phyloP scores from a whole-genome alignment of 2,113 vertebrate species.

The Toxotes jaculatrix region DNA sequence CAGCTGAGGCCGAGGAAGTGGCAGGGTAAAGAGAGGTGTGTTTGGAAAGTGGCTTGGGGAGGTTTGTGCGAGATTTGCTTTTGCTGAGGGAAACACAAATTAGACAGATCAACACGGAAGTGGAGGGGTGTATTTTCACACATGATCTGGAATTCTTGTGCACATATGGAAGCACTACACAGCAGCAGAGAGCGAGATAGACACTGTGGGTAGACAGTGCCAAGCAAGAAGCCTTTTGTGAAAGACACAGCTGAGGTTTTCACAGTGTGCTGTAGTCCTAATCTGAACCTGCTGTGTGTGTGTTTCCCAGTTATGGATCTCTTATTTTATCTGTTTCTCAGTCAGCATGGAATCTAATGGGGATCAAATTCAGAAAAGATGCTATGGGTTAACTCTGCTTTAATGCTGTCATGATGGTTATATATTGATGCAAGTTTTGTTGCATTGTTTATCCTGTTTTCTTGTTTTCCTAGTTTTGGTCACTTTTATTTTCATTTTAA shows the following conservation, averaged over 20 bases:
- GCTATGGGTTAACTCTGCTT: constrained; percentile 1
- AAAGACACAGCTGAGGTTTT: constrained; percentile 42
- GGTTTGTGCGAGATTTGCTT: not conserved
- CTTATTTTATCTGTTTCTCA: constrained; percentile 10
- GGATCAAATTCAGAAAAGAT: constrained; percentile 15
- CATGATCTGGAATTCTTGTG: constrained; percentile 3
- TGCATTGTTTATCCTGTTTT: not conserved
- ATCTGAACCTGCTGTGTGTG: constrained; percentile 13
- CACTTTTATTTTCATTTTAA: not conserved
- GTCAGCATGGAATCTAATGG: constrained; percentile 34
- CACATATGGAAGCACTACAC: constrained; percentile 25
- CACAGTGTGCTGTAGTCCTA: constrained; percentile 10
- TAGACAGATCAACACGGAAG: not conserved
- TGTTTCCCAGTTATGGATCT: constrained; percentile 25
- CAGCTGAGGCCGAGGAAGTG: constrained; percentile 38
- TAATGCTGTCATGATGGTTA: not conserved
- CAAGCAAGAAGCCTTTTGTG: constrained; percentile 44
- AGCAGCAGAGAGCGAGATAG: constrained; percentile 14
- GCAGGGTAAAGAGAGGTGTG: constrained; percentile 1
- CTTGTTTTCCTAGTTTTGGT: not conserved
- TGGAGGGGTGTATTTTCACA: not conserved
- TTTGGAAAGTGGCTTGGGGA: not conserved
- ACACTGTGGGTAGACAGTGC: constrained; percentile 30
- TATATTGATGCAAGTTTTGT: constrained; percentile 15
- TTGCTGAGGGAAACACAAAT: not conserved